Conservation (phyloP, 2,113 vertebrate genomes). For the Cyprinodon variegatus region DNA sequence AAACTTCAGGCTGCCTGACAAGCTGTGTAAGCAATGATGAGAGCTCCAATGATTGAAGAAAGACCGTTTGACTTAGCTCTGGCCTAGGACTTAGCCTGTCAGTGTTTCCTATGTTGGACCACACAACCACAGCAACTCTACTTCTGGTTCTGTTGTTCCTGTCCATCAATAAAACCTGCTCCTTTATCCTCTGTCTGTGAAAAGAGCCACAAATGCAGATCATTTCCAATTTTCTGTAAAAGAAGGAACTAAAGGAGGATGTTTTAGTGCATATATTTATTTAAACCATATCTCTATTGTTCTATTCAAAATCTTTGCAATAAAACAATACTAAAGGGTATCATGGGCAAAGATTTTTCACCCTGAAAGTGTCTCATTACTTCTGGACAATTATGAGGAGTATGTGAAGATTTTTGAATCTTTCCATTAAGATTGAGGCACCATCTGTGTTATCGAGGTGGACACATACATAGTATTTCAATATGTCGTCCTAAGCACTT, state of each 20-base stretch:
- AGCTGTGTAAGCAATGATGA: slow-evolving; percentile 66
- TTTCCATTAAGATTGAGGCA: background rate
- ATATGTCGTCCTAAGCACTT: background rate
- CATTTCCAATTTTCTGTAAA: background rate
- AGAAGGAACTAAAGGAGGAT: background rate
- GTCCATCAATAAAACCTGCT: background rate
- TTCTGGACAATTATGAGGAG: background rate
- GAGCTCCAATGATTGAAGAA: slow-evolving; percentile 66
- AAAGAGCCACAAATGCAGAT: background rate
- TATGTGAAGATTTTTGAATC: background rate
- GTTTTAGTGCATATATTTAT: background rate
- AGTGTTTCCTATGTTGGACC: slow-evolving; percentile 46
- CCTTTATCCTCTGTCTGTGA: background rate
- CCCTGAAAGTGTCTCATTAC: background rate
- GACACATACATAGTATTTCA: background rate
- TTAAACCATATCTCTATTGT: background rate
- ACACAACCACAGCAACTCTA: slow-evolving; percentile 57
- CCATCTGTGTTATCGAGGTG: background rate
- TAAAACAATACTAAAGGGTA: background rate
- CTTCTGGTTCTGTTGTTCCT: slow-evolving; percentile 22
- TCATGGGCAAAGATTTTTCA: background rate
- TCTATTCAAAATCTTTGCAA: background rate
- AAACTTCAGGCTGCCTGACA: slow-evolving; percentile 48
- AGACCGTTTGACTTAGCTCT: slow-evolving; percentile 54
- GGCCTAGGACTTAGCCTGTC: slow-evolving; percentile 11